These are phyloP conservation scores for Coracias cyanogaster DNA, from an alignment of 2,797 vertebrate genomes.

Conservation along the genomic window DNA sequence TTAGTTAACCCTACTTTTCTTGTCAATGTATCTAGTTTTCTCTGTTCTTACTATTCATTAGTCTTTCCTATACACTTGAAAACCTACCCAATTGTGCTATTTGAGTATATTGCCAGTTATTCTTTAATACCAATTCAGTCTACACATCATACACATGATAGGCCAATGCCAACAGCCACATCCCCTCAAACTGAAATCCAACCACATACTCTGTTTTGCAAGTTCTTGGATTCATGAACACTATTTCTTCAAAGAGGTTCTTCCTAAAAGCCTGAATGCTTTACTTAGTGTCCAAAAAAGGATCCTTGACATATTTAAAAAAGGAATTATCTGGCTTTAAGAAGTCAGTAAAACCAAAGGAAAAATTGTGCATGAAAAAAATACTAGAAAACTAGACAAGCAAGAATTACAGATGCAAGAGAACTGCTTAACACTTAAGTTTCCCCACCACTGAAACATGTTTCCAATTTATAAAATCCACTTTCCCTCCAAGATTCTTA, in stretches of 20 bases:
- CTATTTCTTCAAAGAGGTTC: not conserved
- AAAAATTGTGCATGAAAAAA: not conserved
- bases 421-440: not conserved
- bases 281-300: not conserved
- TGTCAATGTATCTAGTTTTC: not conserved
- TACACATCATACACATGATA: not conserved
- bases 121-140: not conserved
- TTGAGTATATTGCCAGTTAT: not conserved
- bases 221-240: not conserved
- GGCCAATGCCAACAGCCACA: not conserved
- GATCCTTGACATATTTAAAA: not conserved
- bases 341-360: not conserved
- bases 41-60: not conserved
- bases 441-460: not conserved
- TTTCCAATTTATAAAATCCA: not conserved
- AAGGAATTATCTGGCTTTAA: not conserved
- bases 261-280: not conserved
- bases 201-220: not conserved
- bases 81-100: not conserved
- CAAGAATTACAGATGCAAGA: not conserved
- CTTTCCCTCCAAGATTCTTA: not conserved
- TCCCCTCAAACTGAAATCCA: not conserved
- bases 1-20: not conserved
- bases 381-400: not conserved
- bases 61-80: not conserved